Base-by-base conservation (phyloP, 2,888 invertebrate species). In the Tiliacea citrago region DNA sequence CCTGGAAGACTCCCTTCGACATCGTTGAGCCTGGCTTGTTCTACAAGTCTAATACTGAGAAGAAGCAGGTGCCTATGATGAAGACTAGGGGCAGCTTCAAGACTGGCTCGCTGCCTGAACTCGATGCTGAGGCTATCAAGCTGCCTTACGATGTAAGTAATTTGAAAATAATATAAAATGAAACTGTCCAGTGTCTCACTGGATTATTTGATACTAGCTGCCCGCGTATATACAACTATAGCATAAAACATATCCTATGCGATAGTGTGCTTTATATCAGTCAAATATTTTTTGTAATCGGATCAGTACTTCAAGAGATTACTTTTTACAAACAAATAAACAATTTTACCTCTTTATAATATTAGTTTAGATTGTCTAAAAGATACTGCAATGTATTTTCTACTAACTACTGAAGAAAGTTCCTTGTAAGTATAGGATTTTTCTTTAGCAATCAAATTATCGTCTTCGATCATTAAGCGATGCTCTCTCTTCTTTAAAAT, bases 61-160 rank as follows among this genome's bases (percentile, higher is more conserved):
- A 98, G 89, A 96, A 97, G 76, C 96, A 97, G 83, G 96, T 97
- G 0, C 94, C 96, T 0, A 97, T 98, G 97, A 98, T 98, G 98
- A 97, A 97, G 90, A 96, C 97, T 53, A 95, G 95, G 29, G 97
- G 97, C 18, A 93, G 91, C 29, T 98, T 97, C 90, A 97, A 97
- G 89, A 97, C 97, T 75, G 97, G 97, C 2, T 95, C 97, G 45
- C 88, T 98, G 57, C 95, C 97, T 2, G 96, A 97, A 16, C 92
- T 98, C 13, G 97, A 98, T 85, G 97, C 98, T 47, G 97, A 97
- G 86, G 97, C 97, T 62, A 93, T 98, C 45, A 97, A 97, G 87
- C 91, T 98, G 73, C 98, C 98, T n/a, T 98, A 98, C 87, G 97
- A 97, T 92, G 98, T 98, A 94, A 95, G 96, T 91, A 24, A 51